Conservation (phyloP, 2,113 vertebrate genomes). For the Perca fluviatilis region DNA sequence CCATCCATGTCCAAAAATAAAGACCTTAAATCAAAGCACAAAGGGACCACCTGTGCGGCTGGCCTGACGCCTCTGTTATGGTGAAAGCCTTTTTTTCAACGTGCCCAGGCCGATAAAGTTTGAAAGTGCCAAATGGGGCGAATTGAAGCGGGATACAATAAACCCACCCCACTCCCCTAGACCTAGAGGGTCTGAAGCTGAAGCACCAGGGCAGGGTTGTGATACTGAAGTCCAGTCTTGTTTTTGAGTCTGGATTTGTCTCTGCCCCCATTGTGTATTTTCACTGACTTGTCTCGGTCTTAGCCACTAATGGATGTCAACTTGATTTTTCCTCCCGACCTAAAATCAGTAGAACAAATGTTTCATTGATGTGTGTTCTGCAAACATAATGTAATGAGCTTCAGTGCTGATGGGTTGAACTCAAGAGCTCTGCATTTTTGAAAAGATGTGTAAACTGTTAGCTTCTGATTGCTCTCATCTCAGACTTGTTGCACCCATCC, state of each 20-base stretch:
- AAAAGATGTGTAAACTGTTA: constrained; percentile 2
- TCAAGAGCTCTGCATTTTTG: not conserved
- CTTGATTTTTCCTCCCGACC: not conserved
- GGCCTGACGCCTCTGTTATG: constrained; percentile 43
- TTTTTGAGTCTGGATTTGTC: not conserved
- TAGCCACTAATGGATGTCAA: not conserved
- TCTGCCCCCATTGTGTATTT: not conserved
- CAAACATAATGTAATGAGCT: constrained; percentile 36
- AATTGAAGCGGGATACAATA: constrained; percentile 45
- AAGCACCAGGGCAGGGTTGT: not conserved
- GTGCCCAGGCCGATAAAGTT: constrained; percentile 11
- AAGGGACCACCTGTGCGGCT: constrained; percentile 59
- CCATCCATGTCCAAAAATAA: constrained; percentile 58
- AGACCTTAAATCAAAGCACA: constrained; percentile 65
- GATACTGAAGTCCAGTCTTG: not conserved
- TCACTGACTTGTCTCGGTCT: constrained; percentile 1
- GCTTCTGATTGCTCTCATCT: not conserved
- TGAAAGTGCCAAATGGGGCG: constrained; percentile 54
- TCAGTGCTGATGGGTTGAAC: constrained; percentile 17
- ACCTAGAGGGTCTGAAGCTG: constrained; percentile 12
- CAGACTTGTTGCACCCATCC: not conserved
- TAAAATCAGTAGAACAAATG: constrained; percentile 11
- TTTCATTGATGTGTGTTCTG: constrained; percentile 27
- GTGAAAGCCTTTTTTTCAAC: constrained; percentile 28
- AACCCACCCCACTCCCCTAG: constrained; percentile 22